Base-by-base conservation (phyloP, 2,113 vertebrate genomes). In the Eupsittula cactorum region DNA sequence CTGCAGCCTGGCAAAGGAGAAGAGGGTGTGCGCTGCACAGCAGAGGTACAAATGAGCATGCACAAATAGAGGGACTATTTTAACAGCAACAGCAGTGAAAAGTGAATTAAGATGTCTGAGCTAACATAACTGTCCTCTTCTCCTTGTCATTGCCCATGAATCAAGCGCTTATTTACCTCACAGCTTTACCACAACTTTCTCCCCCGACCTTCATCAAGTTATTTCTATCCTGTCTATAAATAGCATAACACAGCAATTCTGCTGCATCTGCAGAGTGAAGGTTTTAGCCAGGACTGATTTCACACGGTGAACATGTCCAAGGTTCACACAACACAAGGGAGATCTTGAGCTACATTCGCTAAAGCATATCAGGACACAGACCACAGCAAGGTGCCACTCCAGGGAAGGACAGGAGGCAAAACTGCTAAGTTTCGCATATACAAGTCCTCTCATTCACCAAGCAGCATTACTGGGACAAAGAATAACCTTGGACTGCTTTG, bases 371-470 rank as follows among this genome's bases (percentile, higher is more conserved):
- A 37, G 62, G 42, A 41, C 37, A 15, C 28, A 11, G 20, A 10
- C 9, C 55, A 11, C 1, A 9, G 5, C 1, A 0, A 84, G 10
- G 21, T 17, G n/a, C 15, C 39, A 1, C 39, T 33, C 57, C 42
- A 35, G 42, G 31, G 29, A 76, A 73, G 17, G 49, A 31, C 2
- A 6, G 31, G 19, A 71, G 33, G 28, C 16, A 28, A 44, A 15
- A 27, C 60, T 31, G n/a, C 2, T 3, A 11, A 11, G 1, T 50
- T 39, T 9, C 18, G 2, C 28, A 6, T 1, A 9, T 7, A 1
- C 1, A 39, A 55, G 10, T 23, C 37, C 35, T 88, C 19, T n/a
- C 23, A 13, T 19, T 67, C 25, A 67, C 25, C 16, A 23, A 39
- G 29, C 17, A 39, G 17, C 13, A 14, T 3, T 19, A 42, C 19